These are phyloP conservation scores for Chrysopa pallens DNA, from an alignment of 1,140 invertebrate species.

Conservation along the genomic window DNA sequence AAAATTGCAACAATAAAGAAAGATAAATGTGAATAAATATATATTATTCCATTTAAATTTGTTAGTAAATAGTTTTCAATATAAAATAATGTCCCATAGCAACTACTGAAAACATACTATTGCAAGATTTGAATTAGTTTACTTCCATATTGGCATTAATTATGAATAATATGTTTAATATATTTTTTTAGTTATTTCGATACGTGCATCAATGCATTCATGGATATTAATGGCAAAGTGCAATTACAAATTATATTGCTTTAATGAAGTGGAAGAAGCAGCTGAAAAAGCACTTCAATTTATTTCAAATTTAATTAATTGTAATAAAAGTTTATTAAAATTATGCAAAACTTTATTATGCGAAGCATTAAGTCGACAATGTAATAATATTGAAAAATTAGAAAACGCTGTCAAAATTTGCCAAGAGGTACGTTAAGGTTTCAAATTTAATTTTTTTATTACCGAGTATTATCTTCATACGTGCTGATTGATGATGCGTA, in stretches of 20 bases:
- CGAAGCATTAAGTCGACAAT: constrained; percentile 20
- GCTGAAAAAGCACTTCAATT: constrained; percentile 23
- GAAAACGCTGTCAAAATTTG: constrained; percentile 23
- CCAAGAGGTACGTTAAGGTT: constrained; percentile 17
- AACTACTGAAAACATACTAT: too few relatives aligned
- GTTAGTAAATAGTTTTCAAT: background rate
- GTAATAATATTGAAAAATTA: constrained; percentile 28
- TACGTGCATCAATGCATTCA: constrained; percentile 21
- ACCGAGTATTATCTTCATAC: too few relatives aligned
- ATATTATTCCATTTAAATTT: background rate
- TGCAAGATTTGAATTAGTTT: too few relatives aligned
- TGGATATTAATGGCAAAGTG: constrained; percentile 29
- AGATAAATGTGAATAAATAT: background rate
- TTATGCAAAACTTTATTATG: constrained; percentile 16
- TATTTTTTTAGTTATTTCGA: constrained; percentile 13
- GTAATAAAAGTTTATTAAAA: constrained; percentile 11
- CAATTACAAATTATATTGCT: constrained; percentile 34
- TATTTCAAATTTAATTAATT: constrained; percentile 9
- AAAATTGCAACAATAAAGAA: too few relatives aligned
- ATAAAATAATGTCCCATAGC: too few relatives aligned
- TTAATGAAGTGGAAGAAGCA: constrained; percentile 32
- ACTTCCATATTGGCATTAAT: too few relatives aligned
- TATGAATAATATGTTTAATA: background rate
- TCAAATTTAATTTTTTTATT: too few relatives aligned
- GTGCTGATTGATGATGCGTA: too few relatives aligned